Evolutionary conservation across 2,888 invertebrate species (phyloP).

Genomic region (Pharmacophagus antenor): DNA sequence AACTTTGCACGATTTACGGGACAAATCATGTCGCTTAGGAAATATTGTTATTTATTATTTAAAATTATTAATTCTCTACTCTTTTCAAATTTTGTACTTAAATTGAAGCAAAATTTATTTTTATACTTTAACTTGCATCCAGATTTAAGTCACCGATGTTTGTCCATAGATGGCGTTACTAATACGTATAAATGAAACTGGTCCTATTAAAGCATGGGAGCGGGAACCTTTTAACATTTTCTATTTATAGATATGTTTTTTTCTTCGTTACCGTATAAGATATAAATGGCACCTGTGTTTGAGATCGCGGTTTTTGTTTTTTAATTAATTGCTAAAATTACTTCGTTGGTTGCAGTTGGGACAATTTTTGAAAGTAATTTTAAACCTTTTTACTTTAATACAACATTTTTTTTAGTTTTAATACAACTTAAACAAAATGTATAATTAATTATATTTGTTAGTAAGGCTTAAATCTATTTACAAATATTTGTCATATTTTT

Average conservation of each 20-base stretch:
- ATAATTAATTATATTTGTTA: too few relatives aligned
- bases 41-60: too few relatives aligned
- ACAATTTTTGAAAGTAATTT: not conserved
- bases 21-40: too few relatives aligned
- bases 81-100: too few relatives aligned
- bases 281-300: constrained; percentile 30
- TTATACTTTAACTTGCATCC: not conserved
- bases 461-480: too few relatives aligned
- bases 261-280: constrained; percentile 30
- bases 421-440: too few relatives aligned
- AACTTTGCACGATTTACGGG: too few relatives aligned
- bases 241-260: constrained; percentile 31
- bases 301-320: constrained; percentile 20
- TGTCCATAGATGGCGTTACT: constrained; percentile 33
- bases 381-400: too few relatives aligned
- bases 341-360: not conserved
- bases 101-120: too few relatives aligned
- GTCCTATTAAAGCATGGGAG: constrained; percentile 7
- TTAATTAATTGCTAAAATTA: constrained; percentile 21
- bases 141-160: not conserved
- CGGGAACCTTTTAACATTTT: constrained; percentile 22
- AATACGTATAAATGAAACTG: constrained; percentile 21
- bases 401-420: too few relatives aligned
- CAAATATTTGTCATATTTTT: too few relatives aligned
- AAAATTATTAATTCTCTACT: too few relatives aligned